Base-by-base conservation (phyloP, 92 coral and sea anemone species). In the Zoanthus solanderi region DNA sequence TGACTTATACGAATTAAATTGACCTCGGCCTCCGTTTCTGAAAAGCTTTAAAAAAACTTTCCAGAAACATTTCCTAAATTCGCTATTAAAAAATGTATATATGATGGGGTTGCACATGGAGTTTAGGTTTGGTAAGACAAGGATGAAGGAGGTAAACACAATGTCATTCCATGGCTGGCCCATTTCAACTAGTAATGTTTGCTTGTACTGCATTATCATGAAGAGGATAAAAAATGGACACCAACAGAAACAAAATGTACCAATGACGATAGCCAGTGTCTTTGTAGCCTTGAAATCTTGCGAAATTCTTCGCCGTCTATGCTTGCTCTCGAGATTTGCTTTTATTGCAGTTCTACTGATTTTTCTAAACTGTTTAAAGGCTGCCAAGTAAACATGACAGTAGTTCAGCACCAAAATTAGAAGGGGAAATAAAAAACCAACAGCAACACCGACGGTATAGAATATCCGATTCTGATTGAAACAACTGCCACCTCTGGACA, bases 241-340 rank as follows among this genome's bases (percentile, higher is more conserved):
- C 98, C 98, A 96, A 76, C 98, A 96, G 0, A 94, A 72, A 16
- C 95, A 90, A 74, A 96, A 96, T 52, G 98, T 93, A 32, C 94
- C 93, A 13, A 96, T 88, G 72, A 96, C 98, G 0, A 96, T 88
- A 6, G 95, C 97, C 0, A 96, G 81, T 11, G 98, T 96, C 58
- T 95, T 94, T 37, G 98, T 96, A 4, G 98, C 98, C 78, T 96
- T 96, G 58, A 96, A 91, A 88, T 96, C 98, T 7, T 78, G 78
- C 9, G 83, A 54, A 15, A 72, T 79, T 13, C 76, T 71, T 18
- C 71, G 86, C 67, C 87, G 86, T 47, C 73, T 84, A 52, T 54
- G 14, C 68, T 58, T 65, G 34, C 23, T 8, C 63, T 66, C 28
- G n/a, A n/a, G 28, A 9, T 37, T 65, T 28, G n/a, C 42, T 87